Conservation (phyloP, 2,797 vertebrate genomes). For the Meda fulgida region DNA sequence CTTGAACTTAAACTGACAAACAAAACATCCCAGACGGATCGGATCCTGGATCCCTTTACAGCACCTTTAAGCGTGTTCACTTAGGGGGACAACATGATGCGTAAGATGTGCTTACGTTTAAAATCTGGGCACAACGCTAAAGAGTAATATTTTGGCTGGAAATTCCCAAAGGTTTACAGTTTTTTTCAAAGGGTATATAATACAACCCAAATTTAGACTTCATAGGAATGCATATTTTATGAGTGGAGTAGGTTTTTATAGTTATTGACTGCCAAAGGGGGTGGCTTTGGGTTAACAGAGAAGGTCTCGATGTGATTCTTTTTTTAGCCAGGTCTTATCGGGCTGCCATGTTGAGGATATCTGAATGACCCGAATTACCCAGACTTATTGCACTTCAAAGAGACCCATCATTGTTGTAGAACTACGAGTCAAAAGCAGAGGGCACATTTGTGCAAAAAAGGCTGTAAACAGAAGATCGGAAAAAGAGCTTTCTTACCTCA, state of each 20-base stretch:
- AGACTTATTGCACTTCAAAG: conserved; percentile 35
- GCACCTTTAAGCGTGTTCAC: neutral
- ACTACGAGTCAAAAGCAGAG: neutral
- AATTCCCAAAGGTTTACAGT: conserved; percentile 32
- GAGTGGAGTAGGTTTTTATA: conserved; percentile 24
- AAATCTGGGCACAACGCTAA: neutral
- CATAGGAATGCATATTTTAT: conserved; percentile 54
- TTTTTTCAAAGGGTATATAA: conserved; percentile 27
- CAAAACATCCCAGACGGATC: conserved; percentile 12
- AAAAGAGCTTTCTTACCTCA: conserved; percentile 83
- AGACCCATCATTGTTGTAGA: conserved; percentile 29
- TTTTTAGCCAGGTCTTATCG: conserved; percentile 45
- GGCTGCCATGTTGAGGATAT: conserved; percentile 4
- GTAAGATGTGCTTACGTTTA: neutral
- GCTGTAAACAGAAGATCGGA: neutral
- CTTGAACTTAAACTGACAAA: conserved; percentile 25
- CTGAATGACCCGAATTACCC: conserved; percentile 43
- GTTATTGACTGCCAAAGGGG: conserved; percentile 18
- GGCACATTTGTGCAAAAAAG: neutral
- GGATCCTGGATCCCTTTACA: conserved; percentile 6
- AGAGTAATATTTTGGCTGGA: conserved; percentile 8
- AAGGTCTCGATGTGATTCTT: conserved; percentile 35
- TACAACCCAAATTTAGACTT: conserved; percentile 38
- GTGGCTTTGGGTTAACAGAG: conserved; percentile 11
- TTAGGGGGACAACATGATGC: conserved; percentile 1